Evolutionary conservation across 1,140 invertebrate genomes (phyloP), one percentile per base, ranked within the genome.

Genomic region (Bombus pyrosoma): DNA sequence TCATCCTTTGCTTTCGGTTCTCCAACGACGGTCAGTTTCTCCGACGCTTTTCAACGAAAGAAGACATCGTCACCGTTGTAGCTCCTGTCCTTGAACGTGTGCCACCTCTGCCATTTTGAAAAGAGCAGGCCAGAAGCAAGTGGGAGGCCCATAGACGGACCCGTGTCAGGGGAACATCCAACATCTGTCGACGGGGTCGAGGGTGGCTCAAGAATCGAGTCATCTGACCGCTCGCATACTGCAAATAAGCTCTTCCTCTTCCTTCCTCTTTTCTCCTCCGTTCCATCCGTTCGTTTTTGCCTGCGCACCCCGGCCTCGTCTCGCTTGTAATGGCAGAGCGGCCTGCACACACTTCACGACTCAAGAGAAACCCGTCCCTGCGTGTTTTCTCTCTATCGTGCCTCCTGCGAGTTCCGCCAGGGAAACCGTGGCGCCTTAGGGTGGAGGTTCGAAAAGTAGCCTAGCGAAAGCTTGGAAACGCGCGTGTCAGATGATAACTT

Each of bases 361-460:
- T 81, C 82, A 87, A 75, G 88, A 89, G 80, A 87, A 71, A 90
- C 90, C 86, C 89, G 90, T 90, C 91, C 91, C 87, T 92, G 90
- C 90, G 47, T 84, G 85, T 91, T 91, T 91, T 90, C 87, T 87
- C 71, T 87, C 74, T 59, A 89, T 92, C 66, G 82, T 87, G 84
- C 89, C 85, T 47, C 77, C 41, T 59, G 75, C 81, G 66, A 79
- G 85, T 80, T 73, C 43, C 85, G 39, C 80, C 47, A 81, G 87
- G 86, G 85, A 87, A 85, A 71, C 85, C 43, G 68, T 43, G 77
- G 74, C 43, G 66, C 84, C 78, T 87, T 75, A 25, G 79, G 84
- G 87, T 86, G 76, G 83, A 76, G 83, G 83, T 83, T 75, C 78
- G 59, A 72, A 86, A 59, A 82, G 13, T 8, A 59, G 28, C 75